Evolutionary conservation across 1,140 invertebrate species (phyloP), one percentile per base, ranked within the genome.

Genomic region (Lineus longissimus): DNA sequence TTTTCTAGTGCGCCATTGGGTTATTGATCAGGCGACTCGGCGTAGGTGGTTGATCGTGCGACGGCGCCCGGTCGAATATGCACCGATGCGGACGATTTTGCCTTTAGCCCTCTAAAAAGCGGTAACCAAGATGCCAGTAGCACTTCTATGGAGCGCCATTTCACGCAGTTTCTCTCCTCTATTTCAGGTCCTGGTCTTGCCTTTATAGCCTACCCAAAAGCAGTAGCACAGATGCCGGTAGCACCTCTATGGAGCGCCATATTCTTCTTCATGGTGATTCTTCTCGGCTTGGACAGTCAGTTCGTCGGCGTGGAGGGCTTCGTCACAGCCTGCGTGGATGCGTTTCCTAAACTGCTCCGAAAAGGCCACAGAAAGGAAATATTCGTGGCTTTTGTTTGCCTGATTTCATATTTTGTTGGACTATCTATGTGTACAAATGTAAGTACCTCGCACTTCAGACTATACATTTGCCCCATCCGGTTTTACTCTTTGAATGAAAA

Each of bases 221-320:
- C 93, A 0, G 89, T 94, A 2, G 87, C 90, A 0, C 85, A 90
- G 62, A 81, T 94, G 66, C 91, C 91, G 0, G 82, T 91, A 2
- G 88, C 91, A 1, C 90, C 91, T 0, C 79, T 93, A 2, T 94
- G 92, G 92, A 91, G 91, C 0, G 81, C 91, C 55, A 81, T 93
- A 0, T 94, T 94, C 82, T 94, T 94, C 77, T 85, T 93, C 1
- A 82, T 81, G 80, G 62, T 83, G 7, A 73, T 82, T 23, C 55
- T 82, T 17, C 66, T 82, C 9, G 81, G 80, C 22, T 68, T 82
- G 2, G 81, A 81, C 70, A 81, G 77, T 63, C 77, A 81, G 74
- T 68, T 92, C 77, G 89, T 89, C 63, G 89, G 88, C 1, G 87
- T 91, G 23, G 90, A 92, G 81, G 89, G 89, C n/a, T 88, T 92